phyloP scores from a whole-genome alignment of 2,888 invertebrate genomes.

The Portevinia maculata region DNA sequence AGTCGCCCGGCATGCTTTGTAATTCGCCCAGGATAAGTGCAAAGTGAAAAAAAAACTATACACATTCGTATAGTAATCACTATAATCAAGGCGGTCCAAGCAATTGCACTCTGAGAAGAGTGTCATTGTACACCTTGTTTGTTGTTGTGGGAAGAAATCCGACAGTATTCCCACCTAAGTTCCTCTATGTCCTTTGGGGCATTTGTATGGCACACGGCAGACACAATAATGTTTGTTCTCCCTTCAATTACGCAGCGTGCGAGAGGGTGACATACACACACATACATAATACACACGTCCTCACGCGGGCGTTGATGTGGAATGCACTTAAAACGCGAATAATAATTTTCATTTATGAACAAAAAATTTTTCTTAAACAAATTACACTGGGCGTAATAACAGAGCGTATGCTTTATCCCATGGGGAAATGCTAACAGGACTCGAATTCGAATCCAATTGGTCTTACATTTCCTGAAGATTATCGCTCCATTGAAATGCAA shows the following conservation, averaged over 20 bases:
- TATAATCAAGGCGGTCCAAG: constrained; percentile 73
- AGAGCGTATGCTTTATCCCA: constrained; percentile 69
- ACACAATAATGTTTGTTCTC: constrained; percentile 29
- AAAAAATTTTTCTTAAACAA: constrained; percentile 25
- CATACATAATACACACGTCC: constrained; percentile 13
- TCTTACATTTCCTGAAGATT: constrained; percentile 67
- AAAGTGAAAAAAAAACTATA: constrained; percentile 26
- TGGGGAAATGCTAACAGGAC: constrained; percentile 31
- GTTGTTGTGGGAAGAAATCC: constrained; percentile 66
- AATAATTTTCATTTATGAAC: constrained; percentile 41
- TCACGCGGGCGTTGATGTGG: constrained; percentile 58
- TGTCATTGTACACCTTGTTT: constrained; percentile 71
- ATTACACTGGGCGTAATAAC: constrained; percentile 59
- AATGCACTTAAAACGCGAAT: constrained; percentile 55
- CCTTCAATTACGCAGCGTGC: constrained; percentile 63
- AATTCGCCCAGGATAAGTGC: constrained; percentile 40
- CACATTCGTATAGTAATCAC: constrained; percentile 58
- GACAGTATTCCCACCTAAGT: constrained; percentile 41
- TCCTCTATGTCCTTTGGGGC: constrained; percentile 51
- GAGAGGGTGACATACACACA: constrained; percentile 40
- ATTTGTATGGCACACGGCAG: constrained; percentile 63
- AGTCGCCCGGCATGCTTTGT: constrained; percentile 45
- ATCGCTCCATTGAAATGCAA: constrained; percentile 40
- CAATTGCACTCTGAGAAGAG: constrained; percentile 53
- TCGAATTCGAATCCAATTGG: constrained; percentile 57